Evolutionary conservation across 2,797 vertebrate species (phyloP).

Genomic region (Delichon dasypus): DNA sequence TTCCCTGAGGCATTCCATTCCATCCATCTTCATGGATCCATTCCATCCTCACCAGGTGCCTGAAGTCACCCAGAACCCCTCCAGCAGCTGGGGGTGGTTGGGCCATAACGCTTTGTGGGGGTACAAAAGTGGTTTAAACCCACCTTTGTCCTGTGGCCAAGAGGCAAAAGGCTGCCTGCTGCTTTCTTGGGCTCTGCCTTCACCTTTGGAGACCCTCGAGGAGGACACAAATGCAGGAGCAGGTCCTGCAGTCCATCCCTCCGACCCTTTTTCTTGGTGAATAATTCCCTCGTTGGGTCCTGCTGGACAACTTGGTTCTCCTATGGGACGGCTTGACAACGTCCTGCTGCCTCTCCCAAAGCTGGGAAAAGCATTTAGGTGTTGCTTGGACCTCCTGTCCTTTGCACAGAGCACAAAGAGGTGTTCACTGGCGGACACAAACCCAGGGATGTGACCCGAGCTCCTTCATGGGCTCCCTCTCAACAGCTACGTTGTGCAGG

Average conservation of each 20-base stretch:
- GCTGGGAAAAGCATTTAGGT: neutral
- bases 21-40: too few species aligned
- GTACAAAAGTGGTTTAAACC: neutral
- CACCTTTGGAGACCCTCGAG: fast-evolving
- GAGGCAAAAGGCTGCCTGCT: neutral
- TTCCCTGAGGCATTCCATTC: too few species aligned
- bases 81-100: neutral
- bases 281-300: neutral
- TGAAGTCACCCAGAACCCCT: neutral
- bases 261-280: neutral
- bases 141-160: neutral
- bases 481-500: neutral
- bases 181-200: neutral
- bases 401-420: neutral
- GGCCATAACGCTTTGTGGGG: fast-evolving
- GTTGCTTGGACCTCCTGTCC: neutral
- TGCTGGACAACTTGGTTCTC: neutral
- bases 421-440: neutral
- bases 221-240: neutral
- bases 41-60: neutral
- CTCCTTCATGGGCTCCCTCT: neutral
- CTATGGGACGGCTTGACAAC: fast-evolving
- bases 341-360: neutral
- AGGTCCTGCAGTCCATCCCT: neutral
- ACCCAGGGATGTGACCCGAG: neutral